Conservation (phyloP, 1,140 invertebrate genomes). For the Megalonaias nervosa region DNA sequence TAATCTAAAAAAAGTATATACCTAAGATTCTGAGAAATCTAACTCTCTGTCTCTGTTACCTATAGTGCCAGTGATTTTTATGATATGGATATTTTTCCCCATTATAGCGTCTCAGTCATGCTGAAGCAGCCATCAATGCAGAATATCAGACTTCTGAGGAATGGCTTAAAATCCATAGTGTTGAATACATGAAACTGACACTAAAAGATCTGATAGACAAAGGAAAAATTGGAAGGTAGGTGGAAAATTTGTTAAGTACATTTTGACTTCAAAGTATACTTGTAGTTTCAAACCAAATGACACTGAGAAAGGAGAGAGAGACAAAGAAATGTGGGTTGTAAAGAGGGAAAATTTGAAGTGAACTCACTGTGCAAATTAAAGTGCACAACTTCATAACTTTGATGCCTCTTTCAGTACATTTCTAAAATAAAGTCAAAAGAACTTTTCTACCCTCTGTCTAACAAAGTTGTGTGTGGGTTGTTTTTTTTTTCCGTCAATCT, state of each 20-base stretch:
- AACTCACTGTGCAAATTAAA: too few relatives aligned
- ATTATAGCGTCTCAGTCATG: slow-evolving; percentile 44
- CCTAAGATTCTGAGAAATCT: too few relatives aligned
- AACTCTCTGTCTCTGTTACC: too few relatives aligned
- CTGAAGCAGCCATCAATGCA: slow-evolving; percentile 51
- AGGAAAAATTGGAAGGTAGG: slow-evolving; percentile 67
- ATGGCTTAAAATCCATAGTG: slow-evolving; percentile 67
- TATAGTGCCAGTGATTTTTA: too few relatives aligned
- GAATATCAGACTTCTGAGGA: slow-evolving; percentile 66
- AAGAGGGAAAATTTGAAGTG: too few relatives aligned
- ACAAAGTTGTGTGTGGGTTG: too few relatives aligned
- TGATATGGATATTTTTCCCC: not conserved
- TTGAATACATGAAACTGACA: slow-evolving; percentile 64
- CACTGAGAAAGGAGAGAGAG: not conserved
- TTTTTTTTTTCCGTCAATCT: too few relatives aligned
- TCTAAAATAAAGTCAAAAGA: too few relatives aligned
- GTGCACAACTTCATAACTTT: too few relatives aligned
- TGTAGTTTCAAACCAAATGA: not conserved
- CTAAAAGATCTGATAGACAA: slow-evolving; percentile 70
- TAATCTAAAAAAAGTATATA: not conserved
- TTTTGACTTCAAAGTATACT: not conserved
- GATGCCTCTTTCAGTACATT: too few relatives aligned
- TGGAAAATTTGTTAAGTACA: not conserved
- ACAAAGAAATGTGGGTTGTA: too few relatives aligned
- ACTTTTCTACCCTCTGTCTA: too few relatives aligned